Evolutionary conservation across 2,888 invertebrate genomes (phyloP), one percentile per base, ranked within the genome.

Genomic region (Drosophila atripex): DNA sequence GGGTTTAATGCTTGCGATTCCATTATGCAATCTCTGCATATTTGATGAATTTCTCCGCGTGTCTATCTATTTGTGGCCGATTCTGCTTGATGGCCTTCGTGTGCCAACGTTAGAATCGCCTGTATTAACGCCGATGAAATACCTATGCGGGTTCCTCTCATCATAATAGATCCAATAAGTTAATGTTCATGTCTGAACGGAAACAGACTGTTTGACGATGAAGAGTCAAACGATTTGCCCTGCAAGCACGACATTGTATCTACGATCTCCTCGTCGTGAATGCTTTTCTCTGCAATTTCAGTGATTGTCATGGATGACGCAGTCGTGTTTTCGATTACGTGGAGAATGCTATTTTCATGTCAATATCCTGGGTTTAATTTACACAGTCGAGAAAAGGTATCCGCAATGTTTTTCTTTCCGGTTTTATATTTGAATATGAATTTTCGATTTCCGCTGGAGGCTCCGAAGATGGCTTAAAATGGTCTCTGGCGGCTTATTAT

Each of bases 101-200:
- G 23, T n/a, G 45, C 45, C 4, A 45, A 45, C 45, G 45, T 25
- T 45, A 45, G 45, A n/a, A 45, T 45, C 23, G 45, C 45, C 23
- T 45, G 45, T 45, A 23, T 45, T 45, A 45, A 45, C 45, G 45
- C 25, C 25, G 25, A 25, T 25, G 25, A 4, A 25, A 3, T 25
- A 3, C 2, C 25, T 25, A 25, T 25, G 25, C 25, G 25, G 25
- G 25, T 25, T 25, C 25, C 25, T 7, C 25, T 6, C 45, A 45
- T 45, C 23, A 45, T 25, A 23, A 45, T 25, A 45, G 25, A 23
- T 25, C 25, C 45, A 45, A 25, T 25, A 23, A 45, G 2, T 18
- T 1, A 1, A 23, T n/a, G 45, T 25, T 45, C n/a, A 45, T 45
- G 45, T 25, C 45, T 45, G n/a, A 45, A 45, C 25, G 45, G 23